These are phyloP conservation scores for Pangasius mekongensis DNA, from an alignment of 2,797 vertebrate genomes.

Conservation along the genomic window DNA sequence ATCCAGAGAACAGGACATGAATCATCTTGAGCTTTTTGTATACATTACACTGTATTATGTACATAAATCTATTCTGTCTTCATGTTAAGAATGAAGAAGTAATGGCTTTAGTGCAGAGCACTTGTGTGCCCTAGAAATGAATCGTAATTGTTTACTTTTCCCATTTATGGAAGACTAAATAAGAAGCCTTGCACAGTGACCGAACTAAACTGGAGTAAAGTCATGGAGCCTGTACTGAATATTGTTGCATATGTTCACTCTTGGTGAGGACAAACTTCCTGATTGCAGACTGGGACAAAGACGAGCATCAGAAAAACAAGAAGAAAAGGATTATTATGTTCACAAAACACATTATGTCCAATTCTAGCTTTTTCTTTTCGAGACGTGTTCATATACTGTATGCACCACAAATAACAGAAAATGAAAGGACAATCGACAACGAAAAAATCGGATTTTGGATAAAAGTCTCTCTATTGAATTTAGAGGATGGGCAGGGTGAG, in stretches of 20 bases:
- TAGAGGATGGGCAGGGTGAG: neutral
- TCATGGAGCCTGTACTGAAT: conserved; percentile 38
- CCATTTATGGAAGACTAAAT: conserved; percentile 68
- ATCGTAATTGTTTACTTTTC: conserved; percentile 46
- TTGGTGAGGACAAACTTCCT: conserved; percentile 37
- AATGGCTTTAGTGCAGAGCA: conserved; percentile 63
- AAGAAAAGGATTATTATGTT: conserved; percentile 53
- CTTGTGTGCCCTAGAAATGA: conserved; percentile 59
- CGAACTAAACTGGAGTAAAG: conserved; percentile 46
- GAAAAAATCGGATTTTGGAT: conserved; percentile 38
- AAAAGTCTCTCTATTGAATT: neutral
- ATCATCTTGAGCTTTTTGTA: conserved; percentile 62
- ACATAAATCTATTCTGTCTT: conserved; percentile 53
- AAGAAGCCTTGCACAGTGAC: conserved; percentile 62
- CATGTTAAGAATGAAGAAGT: conserved; percentile 58
- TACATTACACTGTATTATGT: conserved; percentile 54
- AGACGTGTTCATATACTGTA: conserved; percentile 46
- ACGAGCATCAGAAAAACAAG: conserved; percentile 58
- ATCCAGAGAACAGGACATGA: conserved; percentile 61
- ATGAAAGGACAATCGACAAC: conserved; percentile 47
- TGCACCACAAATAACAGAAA: conserved; percentile 57
- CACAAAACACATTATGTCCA: conserved; percentile 53
- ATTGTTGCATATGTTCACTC: conserved; percentile 57
- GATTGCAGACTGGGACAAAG: conserved; percentile 28
- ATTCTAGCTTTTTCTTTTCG: conserved; percentile 54